These are phyloP conservation scores for Cephus spinipes DNA, from an alignment of 2,888 invertebrate species.

Conservation along the genomic window DNA sequence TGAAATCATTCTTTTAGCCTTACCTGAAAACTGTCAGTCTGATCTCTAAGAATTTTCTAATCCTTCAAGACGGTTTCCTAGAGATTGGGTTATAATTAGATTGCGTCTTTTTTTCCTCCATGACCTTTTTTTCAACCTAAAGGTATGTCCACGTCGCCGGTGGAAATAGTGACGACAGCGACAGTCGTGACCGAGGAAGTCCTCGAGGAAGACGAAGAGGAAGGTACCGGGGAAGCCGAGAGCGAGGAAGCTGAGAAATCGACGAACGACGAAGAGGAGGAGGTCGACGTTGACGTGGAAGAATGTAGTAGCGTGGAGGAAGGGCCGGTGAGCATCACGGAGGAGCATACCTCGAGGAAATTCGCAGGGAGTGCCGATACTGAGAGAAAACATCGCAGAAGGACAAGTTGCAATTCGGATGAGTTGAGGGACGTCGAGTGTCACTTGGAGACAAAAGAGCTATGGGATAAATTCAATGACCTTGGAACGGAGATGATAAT, in stretches of 20 bases:
- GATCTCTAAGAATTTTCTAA: background rate
- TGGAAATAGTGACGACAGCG: constrained; percentile 63
- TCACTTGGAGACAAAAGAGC: constrained; percentile 82
- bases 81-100: background rate
- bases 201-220: constrained; percentile 69
- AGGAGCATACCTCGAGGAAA: constrained; percentile 44
- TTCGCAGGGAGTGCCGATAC: constrained; percentile 32
- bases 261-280: constrained; percentile 66
- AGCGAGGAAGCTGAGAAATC: constrained; percentile 61
- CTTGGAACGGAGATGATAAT: constrained; percentile 89
- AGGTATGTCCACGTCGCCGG: constrained; percentile 45
- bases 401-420: constrained; percentile 74
- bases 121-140: background rate
- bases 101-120: background rate
- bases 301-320: constrained; percentile 72
- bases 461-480: constrained; percentile 85
- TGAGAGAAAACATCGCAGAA: constrained; percentile 57
- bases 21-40: background rate
- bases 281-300: constrained; percentile 72
- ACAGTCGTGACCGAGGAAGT: constrained; percentile 67
- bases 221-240: constrained; percentile 70
- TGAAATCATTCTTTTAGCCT: background rate
- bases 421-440: constrained; percentile 76
- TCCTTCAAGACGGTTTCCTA: background rate
- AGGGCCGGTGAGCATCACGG: constrained; percentile 53